Evolutionary conservation across 2,113 vertebrate genomes (phyloP), one percentile per base, ranked within the genome.

Genomic region (Etheostoma spectabile): DNA sequence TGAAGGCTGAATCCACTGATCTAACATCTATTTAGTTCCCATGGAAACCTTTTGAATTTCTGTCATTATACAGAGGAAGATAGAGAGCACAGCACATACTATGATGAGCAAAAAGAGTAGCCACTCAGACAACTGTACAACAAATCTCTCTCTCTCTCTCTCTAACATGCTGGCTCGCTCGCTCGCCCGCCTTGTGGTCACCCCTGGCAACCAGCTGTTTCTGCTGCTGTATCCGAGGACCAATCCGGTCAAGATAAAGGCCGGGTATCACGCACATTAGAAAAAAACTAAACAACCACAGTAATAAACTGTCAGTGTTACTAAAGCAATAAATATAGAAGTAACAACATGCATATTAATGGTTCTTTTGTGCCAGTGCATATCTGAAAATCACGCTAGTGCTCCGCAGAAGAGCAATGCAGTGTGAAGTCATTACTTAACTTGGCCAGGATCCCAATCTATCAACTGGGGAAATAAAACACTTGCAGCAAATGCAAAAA

Each of bases 21-120:
- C 49, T 63, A 74, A 79, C 83, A 84, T 88, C 70, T 75, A 84
- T 88, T 81, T 80, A 77, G 92, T 94, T 94, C 76, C 91, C 88
- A 93, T 91, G 90, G 91, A 90, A 93, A 94, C 92, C 73, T 51
- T 66, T 77, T 49, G 4, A 12, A 38, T 57, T 49, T 35, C 77
- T 74, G 67, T 19, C 38, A 64, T 66, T 19, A 65, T 33, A 22
- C n/a, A 61, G 2, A n/a, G 42, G 73, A 21, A 24, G 60, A 66
- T 27, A 66, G 55, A 73, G 59, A 63, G 6, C 45, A 3, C n/a
- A 19, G 14, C 51, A 60, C 33, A 52, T 24, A 65, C 16, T 6
- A 61, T 33, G 55, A 53, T 33, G 63, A 74, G 1, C 33, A 42
- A 33, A 75, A 45, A n/a, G 8, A 61, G 15, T 21, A 60, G 46